Percentiles rank a stretch among this genome's conserved stretches.
phyloP scores from a whole-genome alignment of 37 sponge, comb jelly and placozoan species.

The Bolinopsis microptera region DNA sequence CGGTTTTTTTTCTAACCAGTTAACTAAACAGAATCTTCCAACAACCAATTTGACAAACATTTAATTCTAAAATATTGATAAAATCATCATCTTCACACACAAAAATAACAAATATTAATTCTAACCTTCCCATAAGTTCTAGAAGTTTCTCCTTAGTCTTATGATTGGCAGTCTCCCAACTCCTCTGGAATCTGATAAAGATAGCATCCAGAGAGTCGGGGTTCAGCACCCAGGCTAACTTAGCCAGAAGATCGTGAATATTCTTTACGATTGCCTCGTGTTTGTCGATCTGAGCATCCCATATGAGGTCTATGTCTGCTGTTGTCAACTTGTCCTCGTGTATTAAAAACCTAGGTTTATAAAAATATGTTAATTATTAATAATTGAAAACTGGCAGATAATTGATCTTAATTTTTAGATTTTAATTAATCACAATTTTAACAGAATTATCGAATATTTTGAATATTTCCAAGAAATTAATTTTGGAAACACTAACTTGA shows the following conservation, averaged over 20 bases:
- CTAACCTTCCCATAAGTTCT: constrained; percentile 80
- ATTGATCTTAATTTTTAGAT: too few species aligned
- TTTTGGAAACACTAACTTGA: constrained; percentile 69
- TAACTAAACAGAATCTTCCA: too few species aligned
- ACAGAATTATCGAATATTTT: too few species aligned
- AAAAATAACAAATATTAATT: too few species aligned
- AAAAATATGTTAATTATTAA: too few species aligned
- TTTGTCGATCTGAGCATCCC: constrained; percentile 84
- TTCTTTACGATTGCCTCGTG: constrained; percentile 98
- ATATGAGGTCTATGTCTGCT: constrained; percentile 85
- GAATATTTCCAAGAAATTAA: too few species aligned
- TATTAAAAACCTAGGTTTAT: constrained; percentile 8
- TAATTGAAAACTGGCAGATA: too few species aligned
- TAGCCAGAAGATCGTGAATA: constrained; percentile 90
- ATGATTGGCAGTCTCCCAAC: constrained; percentile 88
- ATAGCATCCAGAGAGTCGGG: constrained; percentile 91
- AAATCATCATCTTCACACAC: too few species aligned
- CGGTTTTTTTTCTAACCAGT: too few species aligned
- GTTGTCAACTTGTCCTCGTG: constrained; percentile 70
- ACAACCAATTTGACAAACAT: too few species aligned
- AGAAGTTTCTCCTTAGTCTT: constrained; percentile 89
- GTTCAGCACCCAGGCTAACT: constrained; percentile 94
- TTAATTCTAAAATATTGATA: too few species aligned
- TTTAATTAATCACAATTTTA: too few species aligned
- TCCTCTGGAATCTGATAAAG: constrained; percentile 81